Percentiles rank a stretch among this genome's conserved stretches.
These are phyloP conservation scores for Pinna nobilis DNA, from an alignment of 1,140 invertebrate genomes.

Conservation along the genomic window DNA sequence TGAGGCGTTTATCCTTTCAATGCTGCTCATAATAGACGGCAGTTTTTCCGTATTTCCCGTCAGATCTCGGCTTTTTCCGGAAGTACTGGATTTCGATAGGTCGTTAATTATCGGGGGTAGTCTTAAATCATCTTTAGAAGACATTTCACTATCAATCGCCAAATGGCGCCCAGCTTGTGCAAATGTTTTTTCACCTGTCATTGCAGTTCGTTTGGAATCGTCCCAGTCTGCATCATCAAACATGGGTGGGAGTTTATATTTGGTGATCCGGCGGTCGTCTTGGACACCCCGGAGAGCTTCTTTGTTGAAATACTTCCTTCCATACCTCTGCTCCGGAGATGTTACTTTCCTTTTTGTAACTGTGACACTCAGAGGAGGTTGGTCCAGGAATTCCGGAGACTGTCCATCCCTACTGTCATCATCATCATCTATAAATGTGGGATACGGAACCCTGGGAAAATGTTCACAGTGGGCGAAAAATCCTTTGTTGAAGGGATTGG, in stretches of 20 bases:
- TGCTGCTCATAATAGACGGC: neutral
- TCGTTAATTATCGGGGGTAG: no score
- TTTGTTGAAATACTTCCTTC: conserved; percentile 30
- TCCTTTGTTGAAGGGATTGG: conserved; percentile 31
- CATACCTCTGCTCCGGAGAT: conserved; percentile 6
- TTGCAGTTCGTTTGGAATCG: no score
- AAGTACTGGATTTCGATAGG: neutral
- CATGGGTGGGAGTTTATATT: neutral
- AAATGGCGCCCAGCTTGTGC: neutral
- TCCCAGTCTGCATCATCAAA: neutral
- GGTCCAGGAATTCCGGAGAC: conserved; percentile 2
- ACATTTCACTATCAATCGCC: neutral
- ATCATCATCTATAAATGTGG: conserved; percentile 24
- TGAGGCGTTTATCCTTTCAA: conserved; percentile 12
- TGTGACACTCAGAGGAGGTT: conserved; percentile 19
- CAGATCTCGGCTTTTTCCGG: neutral
- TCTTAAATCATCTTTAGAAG: neutral
- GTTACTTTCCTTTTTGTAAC: conserved; percentile 3
- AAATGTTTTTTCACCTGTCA: conserved; percentile 5
- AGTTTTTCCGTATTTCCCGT: neutral
- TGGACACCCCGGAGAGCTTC: conserved; percentile 16
- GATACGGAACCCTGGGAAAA: conserved; percentile 22
- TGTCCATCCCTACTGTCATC: neutral
- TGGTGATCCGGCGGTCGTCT: neutral
- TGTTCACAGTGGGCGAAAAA: conserved; percentile 31